These are phyloP conservation scores for Pipa parva DNA, from an alignment of 2,113 vertebrate genomes.

Conservation along the genomic window DNA sequence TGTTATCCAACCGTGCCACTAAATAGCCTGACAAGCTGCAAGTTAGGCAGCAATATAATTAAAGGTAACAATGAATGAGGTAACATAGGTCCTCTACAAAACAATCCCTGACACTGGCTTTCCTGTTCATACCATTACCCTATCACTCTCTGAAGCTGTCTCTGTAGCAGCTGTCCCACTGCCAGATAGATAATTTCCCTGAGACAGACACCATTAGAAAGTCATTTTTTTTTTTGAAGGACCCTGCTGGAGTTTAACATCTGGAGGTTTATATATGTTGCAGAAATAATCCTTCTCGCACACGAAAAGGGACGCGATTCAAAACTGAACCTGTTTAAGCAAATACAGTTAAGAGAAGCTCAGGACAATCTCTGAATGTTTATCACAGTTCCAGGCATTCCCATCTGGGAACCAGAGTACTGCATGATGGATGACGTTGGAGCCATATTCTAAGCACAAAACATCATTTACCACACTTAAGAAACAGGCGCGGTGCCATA, in stretches of 20 bases:
- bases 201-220: constrained; percentile 16
- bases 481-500: constrained; percentile 28
- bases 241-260: constrained; percentile 16
- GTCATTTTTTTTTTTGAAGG: constrained; percentile 2
- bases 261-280: constrained; percentile 26
- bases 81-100: no score
- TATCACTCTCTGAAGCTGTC: no score
- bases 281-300: constrained; percentile 28
- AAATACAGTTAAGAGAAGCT: constrained; percentile 22
- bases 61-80: no score
- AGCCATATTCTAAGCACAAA: constrained; percentile 18
- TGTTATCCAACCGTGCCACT: no score
- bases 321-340: constrained; percentile 35
- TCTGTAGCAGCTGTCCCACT: no score
- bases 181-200: not conserved
- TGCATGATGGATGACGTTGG: constrained; percentile 29
- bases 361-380: constrained; percentile 11
- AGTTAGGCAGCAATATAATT: no score
- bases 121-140: no score
- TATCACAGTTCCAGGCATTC: constrained; percentile 20
- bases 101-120: no score
- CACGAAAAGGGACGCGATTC: constrained; percentile 19
- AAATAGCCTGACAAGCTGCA: no score
- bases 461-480: constrained; percentile 38
- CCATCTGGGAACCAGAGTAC: constrained; percentile 35